phyloP scores from a whole-genome alignment of 2,113 vertebrate genomes.

The Passer montanus region DNA sequence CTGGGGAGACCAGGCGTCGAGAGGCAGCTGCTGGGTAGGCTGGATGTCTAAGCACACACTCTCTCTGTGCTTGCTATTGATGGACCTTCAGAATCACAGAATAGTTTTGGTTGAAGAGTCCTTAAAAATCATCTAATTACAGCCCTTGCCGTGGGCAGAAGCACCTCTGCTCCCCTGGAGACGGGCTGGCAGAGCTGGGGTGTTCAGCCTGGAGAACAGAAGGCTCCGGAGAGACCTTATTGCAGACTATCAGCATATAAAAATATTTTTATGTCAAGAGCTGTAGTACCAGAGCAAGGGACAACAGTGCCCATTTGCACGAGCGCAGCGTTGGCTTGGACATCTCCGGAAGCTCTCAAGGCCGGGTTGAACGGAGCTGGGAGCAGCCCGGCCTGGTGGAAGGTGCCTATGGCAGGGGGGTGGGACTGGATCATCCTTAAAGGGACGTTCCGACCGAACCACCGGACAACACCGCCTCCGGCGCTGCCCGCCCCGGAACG shows the following conservation, averaged over 20 bases:
- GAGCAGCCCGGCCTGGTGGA: accelerated
- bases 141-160: accelerated
- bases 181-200: background rate
- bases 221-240: background rate
- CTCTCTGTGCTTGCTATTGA: background rate
- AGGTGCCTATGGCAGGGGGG: background rate
- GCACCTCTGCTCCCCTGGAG: background rate
- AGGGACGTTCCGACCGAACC: accelerated
- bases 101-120: background rate
- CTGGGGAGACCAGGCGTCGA: background rate
- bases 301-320: accelerated
- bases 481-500: too few species aligned
- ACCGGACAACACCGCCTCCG: accelerated
- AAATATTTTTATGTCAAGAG: background rate
- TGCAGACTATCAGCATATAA: background rate
- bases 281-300: background rate
- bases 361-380: accelerated
- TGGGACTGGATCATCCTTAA: background rate
- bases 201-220: background rate
- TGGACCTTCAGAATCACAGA: background rate
- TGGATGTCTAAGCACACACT: background rate
- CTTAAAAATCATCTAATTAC: background rate
- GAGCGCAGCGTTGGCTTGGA: accelerated
- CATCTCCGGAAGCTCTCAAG: accelerated
- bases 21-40: background rate